A percentile compares a stretch with the other conserved stretches of the same genome.
phyloP scores from a whole-genome alignment of 2,113 vertebrate species.

The Leptocoma aspasia region DNA sequence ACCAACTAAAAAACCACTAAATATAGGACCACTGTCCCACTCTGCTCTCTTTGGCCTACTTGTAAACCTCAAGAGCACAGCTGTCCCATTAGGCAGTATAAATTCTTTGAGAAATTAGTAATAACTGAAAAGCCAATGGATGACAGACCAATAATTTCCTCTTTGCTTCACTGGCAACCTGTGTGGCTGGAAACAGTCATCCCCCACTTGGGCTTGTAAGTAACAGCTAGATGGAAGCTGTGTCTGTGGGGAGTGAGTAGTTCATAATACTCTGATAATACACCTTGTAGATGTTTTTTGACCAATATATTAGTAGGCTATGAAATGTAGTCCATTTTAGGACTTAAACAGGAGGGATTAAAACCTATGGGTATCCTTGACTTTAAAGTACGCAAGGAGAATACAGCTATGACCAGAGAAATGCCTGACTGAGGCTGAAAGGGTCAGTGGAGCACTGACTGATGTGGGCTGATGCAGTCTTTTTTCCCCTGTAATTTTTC shows the following conservation, averaged over 20 bases:
- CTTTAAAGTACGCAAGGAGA: neutral
- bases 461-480: neutral
- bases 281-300: neutral
- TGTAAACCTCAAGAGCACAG: neutral
- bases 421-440: neutral
- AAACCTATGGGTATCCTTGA: neutral
- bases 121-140: neutral
- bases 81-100: fast-evolving
- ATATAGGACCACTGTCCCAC: neutral
- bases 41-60: neutral
- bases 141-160: neutral
- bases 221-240: neutral
- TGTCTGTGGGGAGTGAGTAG: neutral
- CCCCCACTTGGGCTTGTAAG: neutral
- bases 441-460: neutral
- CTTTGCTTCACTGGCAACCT: neutral
- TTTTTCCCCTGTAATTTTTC: neutral
- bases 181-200: neutral
- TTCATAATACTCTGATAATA: neutral
- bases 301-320: neutral
- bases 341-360: neutral
- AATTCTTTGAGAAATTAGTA: neutral
- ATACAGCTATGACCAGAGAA: neutral
- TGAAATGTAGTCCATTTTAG: neutral
- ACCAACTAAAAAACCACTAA: neutral